Evolutionary conservation across 2,113 vertebrate species (phyloP), one percentile per base, ranked within the genome.

Genomic region (Crotophaga sulcirostris): DNA sequence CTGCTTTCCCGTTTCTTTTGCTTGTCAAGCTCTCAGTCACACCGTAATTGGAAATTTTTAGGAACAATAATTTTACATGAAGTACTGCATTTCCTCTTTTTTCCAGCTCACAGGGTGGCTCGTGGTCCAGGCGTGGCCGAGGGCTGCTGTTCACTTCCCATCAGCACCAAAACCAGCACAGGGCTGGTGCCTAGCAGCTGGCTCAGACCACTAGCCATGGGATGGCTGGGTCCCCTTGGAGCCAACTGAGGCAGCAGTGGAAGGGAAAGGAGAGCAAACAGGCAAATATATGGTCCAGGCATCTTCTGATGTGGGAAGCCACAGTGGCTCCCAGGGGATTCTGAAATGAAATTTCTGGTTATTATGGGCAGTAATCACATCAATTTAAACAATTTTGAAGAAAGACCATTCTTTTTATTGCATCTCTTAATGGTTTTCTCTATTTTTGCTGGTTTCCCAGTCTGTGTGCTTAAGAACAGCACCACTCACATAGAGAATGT

Each of bases 161-260:
- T 38, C 10, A 0, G 38, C 20, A 9, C 34, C 6, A 2, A 60
- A 40, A 74, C 31, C 9, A 54, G 36, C 2, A 4, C 0, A 0
- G 51, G 49, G 34, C 7, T 29, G 5, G 0, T 23, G 68, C 5
- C 45, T 9, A 10, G 54, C 40, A 42, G 40, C 40, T 42, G 40
- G 40, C 40, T 42, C 40, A 42, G 40, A 42, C 40, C 40, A 42
- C 40, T 13, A 72, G 34, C 68, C 42, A 19, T 6, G 0, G 55
- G 34, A 10, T 15, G 34, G 15, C 38, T 31, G 31, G 40, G 40
- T 40, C 25, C 47, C 25, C n/a, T 38, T 4, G 2, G 13, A 64
- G 44, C 36, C 52, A n/a, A 19, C 8, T 29, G 28, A 29, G 36
- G 40, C 64, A 31, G 31, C 44, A 58, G 56, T 17, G 3, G 28